Percentiles rank a stretch among this genome's conserved stretches.
Evolutionary conservation across 2,888 invertebrate species (phyloP).

Genomic region (Amiota communis): DNA sequence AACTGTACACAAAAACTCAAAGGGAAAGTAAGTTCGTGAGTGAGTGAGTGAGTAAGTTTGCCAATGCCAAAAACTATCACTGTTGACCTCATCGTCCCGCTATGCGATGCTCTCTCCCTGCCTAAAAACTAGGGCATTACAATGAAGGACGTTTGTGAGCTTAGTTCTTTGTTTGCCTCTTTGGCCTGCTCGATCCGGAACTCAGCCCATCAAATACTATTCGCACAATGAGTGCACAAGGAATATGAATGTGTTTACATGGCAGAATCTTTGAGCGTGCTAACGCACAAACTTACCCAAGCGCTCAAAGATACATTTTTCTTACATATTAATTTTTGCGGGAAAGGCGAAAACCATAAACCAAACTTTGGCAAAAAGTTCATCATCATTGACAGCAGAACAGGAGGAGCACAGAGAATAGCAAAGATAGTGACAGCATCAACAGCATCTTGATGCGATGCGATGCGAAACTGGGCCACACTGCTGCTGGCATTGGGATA

Average conservation of each 20-base stretch:
- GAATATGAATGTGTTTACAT: conserved; percentile 49
- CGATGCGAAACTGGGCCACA: conserved; percentile 5
- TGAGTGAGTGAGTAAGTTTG: no score
- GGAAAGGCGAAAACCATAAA: conserved; percentile 52
- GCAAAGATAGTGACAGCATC: conserved; percentile 33
- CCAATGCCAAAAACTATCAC: not conserved
- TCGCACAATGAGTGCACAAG: conserved; percentile 12
- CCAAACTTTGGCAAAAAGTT: conserved; percentile 56
- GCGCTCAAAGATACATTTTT: conserved; percentile 31
- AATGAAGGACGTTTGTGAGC: not conserved
- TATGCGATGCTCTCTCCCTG: not conserved
- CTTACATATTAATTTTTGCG: conserved; percentile 51
- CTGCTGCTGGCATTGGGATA: conserved; percentile 34
- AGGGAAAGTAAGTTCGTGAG: no score
- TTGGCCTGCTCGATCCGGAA: not conserved
- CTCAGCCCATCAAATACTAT: not conserved
- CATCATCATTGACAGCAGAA: conserved; percentile 46
- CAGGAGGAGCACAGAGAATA: conserved; percentile 39
- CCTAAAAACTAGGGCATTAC: not conserved
- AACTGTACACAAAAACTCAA: conserved; percentile 35
- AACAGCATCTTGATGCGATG: conserved; percentile 12
- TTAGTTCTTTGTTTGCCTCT: not conserved
- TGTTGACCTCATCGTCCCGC: not conserved
- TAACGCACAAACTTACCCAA: not conserved
- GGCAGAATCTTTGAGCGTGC: not conserved